Evolutionary conservation across 2,113 vertebrate genomes (phyloP).

Genomic region (Caranx melampygus): DNA sequence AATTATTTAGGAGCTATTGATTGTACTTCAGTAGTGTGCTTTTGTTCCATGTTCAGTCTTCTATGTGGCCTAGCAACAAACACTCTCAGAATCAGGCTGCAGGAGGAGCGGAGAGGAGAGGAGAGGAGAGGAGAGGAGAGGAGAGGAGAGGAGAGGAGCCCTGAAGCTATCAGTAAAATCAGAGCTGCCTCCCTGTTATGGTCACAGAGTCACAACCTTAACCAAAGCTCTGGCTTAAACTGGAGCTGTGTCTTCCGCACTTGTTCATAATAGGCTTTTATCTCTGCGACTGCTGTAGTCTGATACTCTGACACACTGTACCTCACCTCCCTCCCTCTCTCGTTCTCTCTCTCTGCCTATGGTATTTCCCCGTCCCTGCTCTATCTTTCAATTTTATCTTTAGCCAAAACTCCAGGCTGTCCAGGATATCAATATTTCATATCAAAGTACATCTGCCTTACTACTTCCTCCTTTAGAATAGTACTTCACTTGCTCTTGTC

Average conservation of each 20-base stretch:
- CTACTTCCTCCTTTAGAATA: conserved; percentile 43
- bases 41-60: conserved; percentile 38
- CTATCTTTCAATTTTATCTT: conserved; percentile 20
- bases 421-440: conserved; percentile 79
- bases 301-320: conserved; percentile 42
- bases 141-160: conserved; percentile 23
- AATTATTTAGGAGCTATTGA: conserved; percentile 68
- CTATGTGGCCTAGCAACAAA: conserved; percentile 38
- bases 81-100: conserved; percentile 8
- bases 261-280: conserved; percentile 45
- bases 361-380: conserved; percentile 24
- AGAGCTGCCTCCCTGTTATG: conserved; percentile 34
- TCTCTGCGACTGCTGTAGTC: conserved; percentile 49
- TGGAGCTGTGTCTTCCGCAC: conserved; percentile 24
- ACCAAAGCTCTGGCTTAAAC: conserved; percentile 7
- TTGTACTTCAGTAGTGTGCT: conserved; percentile 39
- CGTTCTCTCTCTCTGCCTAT: conserved; percentile 6
- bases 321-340: conserved; percentile 19
- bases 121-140: conserved; percentile 25
- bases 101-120: conserved; percentile 20
- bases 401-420: conserved; percentile 36
- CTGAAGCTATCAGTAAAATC: conserved; percentile 40
- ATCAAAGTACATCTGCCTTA: conserved; percentile 62
- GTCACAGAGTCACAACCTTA: conserved; percentile 43
- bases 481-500: conserved; percentile 17